A percentile compares a stretch with the other conserved stretches of the same genome.
These are phyloP conservation scores for Amblyopsis hoosieri DNA, from an alignment of 2,797 vertebrate genomes.

Conservation along the genomic window DNA sequence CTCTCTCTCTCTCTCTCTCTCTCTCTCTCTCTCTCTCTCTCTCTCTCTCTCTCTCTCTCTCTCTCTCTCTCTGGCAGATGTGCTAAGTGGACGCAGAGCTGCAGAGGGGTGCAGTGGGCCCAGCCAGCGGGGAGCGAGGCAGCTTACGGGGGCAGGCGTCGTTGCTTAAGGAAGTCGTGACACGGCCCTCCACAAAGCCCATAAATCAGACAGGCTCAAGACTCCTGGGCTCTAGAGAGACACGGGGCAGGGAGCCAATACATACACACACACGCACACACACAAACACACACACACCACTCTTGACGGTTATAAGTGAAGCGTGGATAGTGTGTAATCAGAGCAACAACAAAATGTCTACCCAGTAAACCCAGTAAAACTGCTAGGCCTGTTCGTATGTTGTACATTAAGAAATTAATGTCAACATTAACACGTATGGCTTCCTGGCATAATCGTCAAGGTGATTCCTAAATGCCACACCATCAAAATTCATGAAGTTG, in stretches of 20 bases:
- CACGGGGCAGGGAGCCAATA: constrained; percentile 8
- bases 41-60: too few relatives aligned
- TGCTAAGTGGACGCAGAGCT: constrained; percentile 41
- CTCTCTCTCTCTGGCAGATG: constrained; percentile 20
- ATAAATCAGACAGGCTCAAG: constrained; percentile 65
- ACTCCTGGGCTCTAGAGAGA: constrained; percentile 51
- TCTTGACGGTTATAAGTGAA: constrained; percentile 16
- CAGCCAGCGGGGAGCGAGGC: constrained; percentile 25
- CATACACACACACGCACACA: constrained; percentile 4
- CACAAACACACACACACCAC: constrained; percentile 13
- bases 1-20: too few relatives aligned
- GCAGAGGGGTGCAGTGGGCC: constrained; percentile 47
- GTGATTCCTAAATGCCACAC: constrained; percentile 15
- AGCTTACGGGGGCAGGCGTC: constrained; percentile 41
- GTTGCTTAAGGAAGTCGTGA: constrained; percentile 75
- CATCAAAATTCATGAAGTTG: constrained; percentile 28
- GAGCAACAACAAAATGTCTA: constrained; percentile 4
- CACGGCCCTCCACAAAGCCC: constrained; percentile 66
- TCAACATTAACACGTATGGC: background rate
- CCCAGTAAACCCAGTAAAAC: background rate
- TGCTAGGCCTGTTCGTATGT: too few relatives aligned
- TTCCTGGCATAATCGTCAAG: constrained; percentile 14
- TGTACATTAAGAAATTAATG: too few relatives aligned
- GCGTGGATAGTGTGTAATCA: constrained; percentile 38
- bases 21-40: too few relatives aligned